Evolutionary conservation across 2,113 vertebrate genomes (phyloP).

Genomic region (Grallaria varia): DNA sequence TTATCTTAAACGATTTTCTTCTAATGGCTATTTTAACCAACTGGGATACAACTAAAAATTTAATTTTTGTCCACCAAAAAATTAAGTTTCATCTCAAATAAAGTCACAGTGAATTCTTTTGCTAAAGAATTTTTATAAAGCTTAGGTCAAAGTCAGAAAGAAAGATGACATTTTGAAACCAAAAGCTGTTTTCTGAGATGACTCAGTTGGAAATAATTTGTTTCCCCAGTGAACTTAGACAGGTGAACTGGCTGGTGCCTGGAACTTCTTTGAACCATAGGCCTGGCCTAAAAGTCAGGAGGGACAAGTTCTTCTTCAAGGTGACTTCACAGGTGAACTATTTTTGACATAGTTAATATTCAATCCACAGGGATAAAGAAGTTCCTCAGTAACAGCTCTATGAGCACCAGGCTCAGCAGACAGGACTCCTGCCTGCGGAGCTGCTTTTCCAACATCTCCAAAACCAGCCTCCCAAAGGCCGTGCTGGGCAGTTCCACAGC

Average conservation of each 20-base stretch:
- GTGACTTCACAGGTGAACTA: rapidly evolving
- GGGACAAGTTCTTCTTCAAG: neutral
- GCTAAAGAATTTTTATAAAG: neutral
- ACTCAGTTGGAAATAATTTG: neutral
- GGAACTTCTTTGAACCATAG: neutral
- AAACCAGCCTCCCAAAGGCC: too few species aligned
- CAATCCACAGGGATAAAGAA: neutral
- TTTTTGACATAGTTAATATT: neutral
- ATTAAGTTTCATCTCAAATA: neutral
- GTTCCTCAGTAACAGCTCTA: neutral
- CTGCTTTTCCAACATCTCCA: neutral
- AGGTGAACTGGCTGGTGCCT: neutral
- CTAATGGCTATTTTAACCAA: neutral
- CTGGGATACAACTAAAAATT: neutral
- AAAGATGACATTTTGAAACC: neutral
- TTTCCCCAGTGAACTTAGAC: neutral
- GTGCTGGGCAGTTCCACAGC: neutral
- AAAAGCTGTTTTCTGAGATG: neutral
- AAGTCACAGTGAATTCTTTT: neutral
- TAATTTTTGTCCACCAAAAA: neutral
- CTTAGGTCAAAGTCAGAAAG: neutral
- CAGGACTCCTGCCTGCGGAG: neutral
- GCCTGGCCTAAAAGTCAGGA: neutral
- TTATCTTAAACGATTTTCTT: neutral
- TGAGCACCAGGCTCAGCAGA: neutral